Base-by-base conservation (phyloP, 2,797 vertebrate species). In the Phalloptychus januarius region DNA sequence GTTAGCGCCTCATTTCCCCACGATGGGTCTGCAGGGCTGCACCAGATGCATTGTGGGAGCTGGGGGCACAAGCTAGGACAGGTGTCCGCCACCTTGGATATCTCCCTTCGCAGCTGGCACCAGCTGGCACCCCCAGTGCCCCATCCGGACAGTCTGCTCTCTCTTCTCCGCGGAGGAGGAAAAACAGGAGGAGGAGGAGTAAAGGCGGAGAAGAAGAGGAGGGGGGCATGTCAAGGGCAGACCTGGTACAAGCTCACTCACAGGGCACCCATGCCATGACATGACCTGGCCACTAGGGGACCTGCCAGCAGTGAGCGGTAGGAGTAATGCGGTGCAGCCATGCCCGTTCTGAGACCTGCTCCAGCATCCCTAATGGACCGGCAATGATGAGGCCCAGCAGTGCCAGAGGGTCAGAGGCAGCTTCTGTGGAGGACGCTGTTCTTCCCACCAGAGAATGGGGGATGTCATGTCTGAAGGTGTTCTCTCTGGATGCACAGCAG, bases 1-100 rank as follows among this genome's bases (percentile, higher is more conserved):
- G 94, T 95, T 95, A 95, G 94, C 94, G 94, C 94, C 94, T 95
- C 94, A 95, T 95, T 95, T 95, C 94, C 94, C 94, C 93, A 94
- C 93, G 93, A 95, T 95, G 92, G 94, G 94, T 94, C 94, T 95
- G 94, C 92, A 74, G 94, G 94, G 94, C 94, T 84, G 86, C 91
- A 89, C 92, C 94, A 94, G 94, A 95, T 95, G 94, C 94, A 95
- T 95, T 95, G 93, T 95, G 94, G 94, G 94, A 94, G 94, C 93
- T 93, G 93, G 92, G 94, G 93, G 93, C 91, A 87, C 87, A 81
- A 93, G 94, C 94, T 92, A 94, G 94, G 94, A 95, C 94, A 95
- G 94, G 94, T 95, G 94, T 95, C 94, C 89, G 93, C 94, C 94
- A 95, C 94, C 94, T 95, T 95, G 94, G 94, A 95, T 93, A 94